A percentile compares a stretch with the other conserved stretches of the same genome.
Conservation (phyloP, 2,888 invertebrate species). For the Lottia gigantea region DNA sequence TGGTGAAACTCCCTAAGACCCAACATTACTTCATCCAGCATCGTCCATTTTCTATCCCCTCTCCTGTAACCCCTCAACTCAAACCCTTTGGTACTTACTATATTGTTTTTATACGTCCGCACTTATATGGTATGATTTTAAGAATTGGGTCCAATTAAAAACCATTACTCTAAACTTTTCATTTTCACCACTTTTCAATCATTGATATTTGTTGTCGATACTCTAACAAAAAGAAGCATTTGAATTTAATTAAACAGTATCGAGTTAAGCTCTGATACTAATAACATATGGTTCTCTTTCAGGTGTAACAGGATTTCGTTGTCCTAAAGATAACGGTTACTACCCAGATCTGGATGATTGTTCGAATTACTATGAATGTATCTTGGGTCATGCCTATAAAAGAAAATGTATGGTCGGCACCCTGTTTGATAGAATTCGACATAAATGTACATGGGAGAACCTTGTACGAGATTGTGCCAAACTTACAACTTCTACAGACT, state of each 20-base stretch:
- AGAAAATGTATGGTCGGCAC: conserved; percentile 16
- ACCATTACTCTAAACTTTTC: too few species aligned
- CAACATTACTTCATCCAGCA: background rate
- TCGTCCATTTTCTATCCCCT: too few species aligned
- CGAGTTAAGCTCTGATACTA: too few species aligned
- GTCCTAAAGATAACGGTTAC: conserved; percentile 18
- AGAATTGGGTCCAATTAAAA: too few species aligned
- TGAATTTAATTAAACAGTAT: too few species aligned
- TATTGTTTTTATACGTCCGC: too few species aligned
- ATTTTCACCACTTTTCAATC: too few species aligned
- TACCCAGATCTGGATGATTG: conserved; percentile 19
- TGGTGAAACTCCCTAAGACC: background rate
- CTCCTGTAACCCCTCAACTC: too few species aligned
- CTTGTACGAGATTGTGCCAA: conserved; percentile 5
- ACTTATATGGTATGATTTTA: too few species aligned
- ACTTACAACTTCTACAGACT: background rate
- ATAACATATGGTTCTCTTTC: background rate
- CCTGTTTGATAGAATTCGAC: conserved; percentile 14
- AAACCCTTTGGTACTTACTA: too few species aligned
- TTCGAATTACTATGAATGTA: conserved; percentile 21
- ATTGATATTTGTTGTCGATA: too few species aligned
- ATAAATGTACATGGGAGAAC: conserved; percentile 22
- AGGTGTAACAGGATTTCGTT: conserved; percentile 15
- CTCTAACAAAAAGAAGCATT: too few species aligned
- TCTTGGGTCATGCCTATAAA: conserved; percentile 15